Conservation (phyloP, 1,140 invertebrate genomes). For the Tetramorium alpestre region DNA sequence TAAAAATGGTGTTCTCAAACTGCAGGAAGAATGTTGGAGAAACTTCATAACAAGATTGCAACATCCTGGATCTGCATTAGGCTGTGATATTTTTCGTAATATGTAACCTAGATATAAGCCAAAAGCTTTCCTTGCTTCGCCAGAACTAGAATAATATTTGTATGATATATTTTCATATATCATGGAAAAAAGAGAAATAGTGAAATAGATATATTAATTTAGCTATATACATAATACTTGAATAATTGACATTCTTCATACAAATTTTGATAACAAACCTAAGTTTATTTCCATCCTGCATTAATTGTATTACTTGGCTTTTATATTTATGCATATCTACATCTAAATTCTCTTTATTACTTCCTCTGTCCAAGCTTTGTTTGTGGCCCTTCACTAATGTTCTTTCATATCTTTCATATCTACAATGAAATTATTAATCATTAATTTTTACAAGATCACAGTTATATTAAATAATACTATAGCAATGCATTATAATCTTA, state of each 20-base stretch:
- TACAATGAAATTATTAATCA: constrained; percentile 55
- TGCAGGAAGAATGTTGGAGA: constrained; percentile 92
- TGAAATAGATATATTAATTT: constrained; percentile 8
- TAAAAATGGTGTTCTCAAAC: constrained; percentile 91
- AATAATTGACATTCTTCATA: constrained; percentile 23
- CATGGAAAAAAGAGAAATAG: neutral
- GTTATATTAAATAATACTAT: neutral
- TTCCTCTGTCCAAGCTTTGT: constrained; percentile 81
- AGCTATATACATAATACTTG: neutral
- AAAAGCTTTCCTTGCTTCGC: constrained; percentile 93
- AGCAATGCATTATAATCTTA: neutral
- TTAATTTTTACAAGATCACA: neutral
- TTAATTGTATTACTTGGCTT: constrained; percentile 83
- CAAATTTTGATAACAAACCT: constrained; percentile 82
- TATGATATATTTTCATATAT: neutral
- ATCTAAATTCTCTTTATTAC: constrained; percentile 83
- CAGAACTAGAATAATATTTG: constrained; percentile 80
- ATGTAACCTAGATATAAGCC: constrained; percentile 93
- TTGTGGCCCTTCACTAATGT: constrained; percentile 87
- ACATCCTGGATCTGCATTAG: constrained; percentile 84
- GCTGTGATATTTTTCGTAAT: constrained; percentile 89
- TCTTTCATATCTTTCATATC: constrained; percentile 87
- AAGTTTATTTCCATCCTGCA: constrained; percentile 86
- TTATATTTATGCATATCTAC: constrained; percentile 83
- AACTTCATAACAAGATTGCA: constrained; percentile 93